Evolutionary conservation across 2,888 invertebrate genomes (phyloP).

Genomic region (Lochmaea capreae): DNA sequence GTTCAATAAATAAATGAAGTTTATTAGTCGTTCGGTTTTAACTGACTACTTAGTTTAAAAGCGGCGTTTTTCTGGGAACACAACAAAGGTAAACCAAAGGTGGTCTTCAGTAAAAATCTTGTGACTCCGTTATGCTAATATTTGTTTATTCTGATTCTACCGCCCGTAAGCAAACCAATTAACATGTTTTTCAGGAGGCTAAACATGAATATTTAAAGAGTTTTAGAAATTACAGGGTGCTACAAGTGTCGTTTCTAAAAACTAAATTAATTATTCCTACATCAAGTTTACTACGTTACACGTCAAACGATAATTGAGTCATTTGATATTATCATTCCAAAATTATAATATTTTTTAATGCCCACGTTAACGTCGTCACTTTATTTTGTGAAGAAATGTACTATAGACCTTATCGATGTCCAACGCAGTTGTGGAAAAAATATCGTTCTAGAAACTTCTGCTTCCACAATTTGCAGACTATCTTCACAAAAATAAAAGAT

Average conservation of each 20-base stretch:
- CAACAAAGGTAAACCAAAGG: conserved; percentile 36
- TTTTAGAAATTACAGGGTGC: conserved; percentile 31
- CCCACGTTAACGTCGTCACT: not conserved
- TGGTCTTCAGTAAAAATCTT: conserved; percentile 37
- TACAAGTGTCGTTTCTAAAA: not conserved
- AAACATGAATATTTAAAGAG: conserved; percentile 40
- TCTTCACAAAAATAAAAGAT: no score
- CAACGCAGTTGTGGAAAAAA: no score
- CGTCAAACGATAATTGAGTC: not conserved
- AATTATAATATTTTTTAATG: no score
- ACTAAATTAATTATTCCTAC: not conserved
- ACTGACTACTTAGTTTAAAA: conserved; percentile 26
- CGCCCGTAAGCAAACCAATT: conserved; percentile 45
- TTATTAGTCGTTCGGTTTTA: conserved; percentile 18
- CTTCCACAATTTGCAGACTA: no score
- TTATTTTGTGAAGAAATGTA: no score
- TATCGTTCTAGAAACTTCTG: no score
- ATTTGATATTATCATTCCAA: not conserved
- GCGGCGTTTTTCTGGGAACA: conserved; percentile 35
- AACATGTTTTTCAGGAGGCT: conserved; percentile 39
- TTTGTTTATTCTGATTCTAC: conserved; percentile 48
- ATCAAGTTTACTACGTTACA: not conserved
- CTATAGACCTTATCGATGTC: no score
- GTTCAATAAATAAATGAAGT: conserved; percentile 14
- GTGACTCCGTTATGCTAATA: conserved; percentile 46